Evolutionary conservation across 2,113 vertebrate species (phyloP).

Genomic region (Perognathus longimembris): DNA sequence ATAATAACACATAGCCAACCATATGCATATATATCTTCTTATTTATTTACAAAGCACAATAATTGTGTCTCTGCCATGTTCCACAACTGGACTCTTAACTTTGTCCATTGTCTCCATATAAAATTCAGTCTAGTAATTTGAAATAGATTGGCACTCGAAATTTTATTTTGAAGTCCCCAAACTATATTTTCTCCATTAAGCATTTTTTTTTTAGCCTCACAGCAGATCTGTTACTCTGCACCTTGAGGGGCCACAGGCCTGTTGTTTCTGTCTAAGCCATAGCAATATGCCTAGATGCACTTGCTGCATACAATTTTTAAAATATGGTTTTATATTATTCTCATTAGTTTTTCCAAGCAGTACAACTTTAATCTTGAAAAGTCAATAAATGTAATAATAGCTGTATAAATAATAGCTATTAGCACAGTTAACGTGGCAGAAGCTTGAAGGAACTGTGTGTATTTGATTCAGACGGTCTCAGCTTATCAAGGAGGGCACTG

Average conservation of each 20-base stretch:
- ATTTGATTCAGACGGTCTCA: conserved; percentile 11
- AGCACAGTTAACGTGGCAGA: neutral
- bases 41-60: neutral
- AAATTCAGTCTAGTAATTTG: neutral
- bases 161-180: conserved; percentile 32
- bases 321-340: conserved; percentile 22
- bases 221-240: neutral
- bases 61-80: neutral
- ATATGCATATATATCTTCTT: neutral
- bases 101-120: conserved; percentile 19
- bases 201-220: neutral
- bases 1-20: neutral
- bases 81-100: neutral
- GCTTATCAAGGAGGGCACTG: neutral
- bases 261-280: conserved; percentile 1
- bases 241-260: neutral
- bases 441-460: neutral
- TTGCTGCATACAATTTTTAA: neutral
- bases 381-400: neutral
- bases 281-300: neutral
- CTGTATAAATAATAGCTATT: neutral
- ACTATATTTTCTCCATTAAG: neutral
- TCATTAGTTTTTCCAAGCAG: conserved; percentile 24
- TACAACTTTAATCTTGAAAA: neutral
- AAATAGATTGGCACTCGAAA: conserved; percentile 2